Percentiles rank a stretch among this genome's conserved stretches.
phyloP scores from a whole-genome alignment of 2,113 vertebrate species.

The Gambusia affinis region DNA sequence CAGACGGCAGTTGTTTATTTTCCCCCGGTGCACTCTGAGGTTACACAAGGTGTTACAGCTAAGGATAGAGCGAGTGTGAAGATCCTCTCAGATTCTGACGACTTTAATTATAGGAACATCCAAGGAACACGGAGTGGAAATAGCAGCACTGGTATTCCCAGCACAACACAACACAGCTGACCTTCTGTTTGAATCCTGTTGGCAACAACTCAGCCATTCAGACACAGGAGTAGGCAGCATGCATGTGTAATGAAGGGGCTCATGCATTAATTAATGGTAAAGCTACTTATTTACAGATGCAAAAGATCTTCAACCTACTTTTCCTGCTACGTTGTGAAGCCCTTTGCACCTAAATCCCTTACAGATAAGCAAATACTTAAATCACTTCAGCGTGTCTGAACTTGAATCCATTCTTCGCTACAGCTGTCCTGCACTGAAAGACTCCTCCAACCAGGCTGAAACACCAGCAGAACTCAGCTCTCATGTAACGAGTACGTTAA shows the following conservation, averaged over 20 bases:
- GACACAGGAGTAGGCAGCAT: background rate
- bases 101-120: slow-evolving; percentile 67
- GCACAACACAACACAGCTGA: slow-evolving; percentile 40
- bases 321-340: background rate
- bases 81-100: slow-evolving; percentile 18
- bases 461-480: slow-evolving; percentile 37
- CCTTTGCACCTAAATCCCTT: background rate
- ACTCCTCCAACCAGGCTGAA: slow-evolving; percentile 41
- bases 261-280: background rate
- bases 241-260: background rate
- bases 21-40: slow-evolving; percentile 13
- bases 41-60: slow-evolving; percentile 67
- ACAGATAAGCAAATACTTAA: background rate
- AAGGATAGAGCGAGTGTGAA: slow-evolving; percentile 17
- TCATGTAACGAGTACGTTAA: slow-evolving; percentile 6
- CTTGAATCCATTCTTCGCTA: too few relatives aligned
- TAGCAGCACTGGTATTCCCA: slow-evolving; percentile 43
- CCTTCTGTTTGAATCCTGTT: slow-evolving; percentile 9
- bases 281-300: background rate
- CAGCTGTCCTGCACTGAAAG: too few relatives aligned
- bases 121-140: slow-evolving; percentile 43
- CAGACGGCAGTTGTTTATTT: slow-evolving; percentile 59
- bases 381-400: background rate
- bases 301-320: background rate
- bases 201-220: background rate